Base-by-base conservation (phyloP, 2,888 invertebrate genomes). In the Callimorpha dominula region DNA sequence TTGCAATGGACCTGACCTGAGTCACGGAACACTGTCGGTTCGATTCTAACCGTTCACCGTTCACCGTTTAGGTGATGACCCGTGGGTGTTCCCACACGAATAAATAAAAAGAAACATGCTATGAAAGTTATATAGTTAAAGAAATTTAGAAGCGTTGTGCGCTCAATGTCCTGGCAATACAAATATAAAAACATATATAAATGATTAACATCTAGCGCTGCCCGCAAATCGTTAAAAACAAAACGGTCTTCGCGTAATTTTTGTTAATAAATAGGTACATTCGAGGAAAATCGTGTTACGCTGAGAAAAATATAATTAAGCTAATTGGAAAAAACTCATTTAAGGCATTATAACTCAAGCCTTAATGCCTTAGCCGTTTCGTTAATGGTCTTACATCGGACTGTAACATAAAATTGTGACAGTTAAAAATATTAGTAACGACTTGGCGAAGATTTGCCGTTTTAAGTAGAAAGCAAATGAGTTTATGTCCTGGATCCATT, bases 271-370 rank as follows among this genome's bases (percentile, higher is more conserved):
- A 78, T 79, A 77, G 64, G 72, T 78, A 82, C 64, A 52, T 60
- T 77, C 72, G 74, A 79, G 81, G 81, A 84, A 87, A 86, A 81
- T 70, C 64, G 70, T 73, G 71, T 72, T 54, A 73, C 65, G 69
- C 62, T 68, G 69, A 80, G 81, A 89, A 90, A 91, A 92, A 88
- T 88, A 90, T 89, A 92, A 94, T 94, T 91, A 94, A 90, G 86
- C 80, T 92, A 94, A 94, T 93, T 93, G 91, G 91, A 92, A 93
- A 93, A 91, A 86, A 87, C 83, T 87, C 83, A 82, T 74, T 78
- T 84, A 84, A 79, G 83, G 75, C 80, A 77, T 83, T 87, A 92
- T 93, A 93, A 88, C 86, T 94, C 92, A 93, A 85, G 76, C 80
- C 88, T 86, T 93, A 95, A 93, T 92, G 92, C 81, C 82, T 79